Base-by-base conservation (phyloP, 2,113 vertebrate genomes). In the Orcinus orca region DNA sequence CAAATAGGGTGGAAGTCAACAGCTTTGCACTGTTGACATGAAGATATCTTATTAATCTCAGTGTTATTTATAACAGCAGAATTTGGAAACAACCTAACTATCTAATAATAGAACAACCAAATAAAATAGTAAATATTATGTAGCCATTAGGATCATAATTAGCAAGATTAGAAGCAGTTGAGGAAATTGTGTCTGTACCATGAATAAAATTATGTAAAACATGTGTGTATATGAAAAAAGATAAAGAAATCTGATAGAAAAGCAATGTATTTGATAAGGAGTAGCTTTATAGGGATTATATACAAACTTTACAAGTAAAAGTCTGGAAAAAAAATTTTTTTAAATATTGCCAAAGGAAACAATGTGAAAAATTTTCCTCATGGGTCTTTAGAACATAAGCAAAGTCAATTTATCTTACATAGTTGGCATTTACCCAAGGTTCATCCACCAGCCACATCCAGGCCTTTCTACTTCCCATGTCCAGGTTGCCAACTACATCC, bases 41-140 rank as follows among this genome's bases (percentile, higher is more conserved):
- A 81, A 95, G 81, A 29, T 88, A 67, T 44, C 55, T 1, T 86
- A 33, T 81, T 53, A 76, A 90, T 62, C 31, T 18, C 47, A 58
- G 47, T 20, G 8, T 55, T 88, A 86, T 87, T 97, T 68, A 53
- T 12, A 77, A 85, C 38, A 60, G 55, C 31, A 82, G 83, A 81
- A 70, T 83, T 93, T 89, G 68, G 89, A 92, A 89, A 74, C 67
- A 91, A 60, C 36, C 47, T 76, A 71, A 84, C 55, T 74, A 38
- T 36, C 60, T 77, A 92, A 81, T 50, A 93, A 95, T n/a, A 44
- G 12, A 93, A 93, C 77, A 70, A 82, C 38, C 31, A 85, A 93
- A 62, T 85, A 77, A 95, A 96, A 90, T 17, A 79, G 17, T 6
- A 90, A 97, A 79, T 65, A 70, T 55, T 41, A 67, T 15, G 9